Base-by-base conservation (phyloP, 2,888 invertebrate genomes). In the Leptinotarsa tumamoca region DNA sequence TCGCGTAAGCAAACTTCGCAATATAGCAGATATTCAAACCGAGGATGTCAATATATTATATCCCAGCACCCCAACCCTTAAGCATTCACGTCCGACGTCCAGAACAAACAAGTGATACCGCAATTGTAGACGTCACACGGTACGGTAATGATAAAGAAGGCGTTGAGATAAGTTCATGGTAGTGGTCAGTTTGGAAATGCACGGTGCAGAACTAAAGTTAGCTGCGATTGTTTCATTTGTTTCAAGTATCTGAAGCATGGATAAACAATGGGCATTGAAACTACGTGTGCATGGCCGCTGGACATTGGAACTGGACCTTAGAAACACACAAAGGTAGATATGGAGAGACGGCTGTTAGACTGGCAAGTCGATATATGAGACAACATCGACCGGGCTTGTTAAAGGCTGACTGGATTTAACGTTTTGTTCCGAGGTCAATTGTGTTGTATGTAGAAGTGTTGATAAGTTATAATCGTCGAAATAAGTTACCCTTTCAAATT, bases 181-280 rank as follows among this genome's bases (percentile, higher is more conserved):
- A 78, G 83, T 79, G 83, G 84, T 83, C 84, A 83, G 82, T 79
- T 80, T 81, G 78, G 81, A 82, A 82, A 84, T 84, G 84, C 84
- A 84, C 82, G 79, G 83, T 82, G 83, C 84, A 84, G 84, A 85
- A 84, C 85, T 83, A 83, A 85, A 85, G 85, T 85, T 85, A 80
- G 83, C 82, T 73, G 80, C 80, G 83, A 84, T 85, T 84, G 85
- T 84, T 75, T 75, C 79, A 67, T 80, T 79, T 80, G 80, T 80
- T 84, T 80, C 83, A 82, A 85, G 84, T 84, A 84, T 85, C 84
- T 85, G 85, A 84, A 85, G 84, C 85, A 84, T 85, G 84, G 83
- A 82, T 80, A 82, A 85, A 85, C 85, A 85, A 85, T 85, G 79
- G 82, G 81, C 83, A 84, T 84, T 84, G 81, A 84, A 84, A 84